Evolutionary conservation across 2,888 invertebrate genomes (phyloP), one percentile per base, ranked within the genome.

Genomic region (Myopa tessellatipennis): DNA sequence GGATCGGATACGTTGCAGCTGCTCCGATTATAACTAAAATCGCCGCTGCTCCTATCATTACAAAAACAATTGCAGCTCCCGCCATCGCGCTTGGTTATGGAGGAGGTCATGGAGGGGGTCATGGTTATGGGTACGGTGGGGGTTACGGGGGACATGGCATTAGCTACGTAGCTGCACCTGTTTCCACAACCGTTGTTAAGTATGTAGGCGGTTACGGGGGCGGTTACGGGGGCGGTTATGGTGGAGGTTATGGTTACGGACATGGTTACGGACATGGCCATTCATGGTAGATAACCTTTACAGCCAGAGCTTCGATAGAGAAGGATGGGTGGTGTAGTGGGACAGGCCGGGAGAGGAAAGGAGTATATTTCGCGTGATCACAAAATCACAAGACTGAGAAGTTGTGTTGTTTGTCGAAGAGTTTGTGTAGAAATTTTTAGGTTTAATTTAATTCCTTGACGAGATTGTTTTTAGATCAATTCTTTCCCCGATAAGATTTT

Each of bases 141-240:
- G 80, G 80, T 7, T 72, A 82, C 93, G 93, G 89, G 93, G 90
- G 63, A 91, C 90, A 85, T 92, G 94, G 85, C 40, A 55, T 55
- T 1, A 16, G 55, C 55, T 65, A 65, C 36, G 26, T 26, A 26
- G 63, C 63, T 3, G 63, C 63, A 5, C 63, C 63, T 34, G 4
- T 60, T 7, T 60, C 63, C 16, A 55, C 55, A 78, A 79, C 67
- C 72, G 79, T 38, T 85, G 87, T 26, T 74, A 82, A 77, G 80
- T 77, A 40, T 72, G 52, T 36, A 18, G 84, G 85, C 72, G 80
- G 81, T 7, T 85, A 86, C 45, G 80, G 86, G 16, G 80, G 82
- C 45, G 85, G 85, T 6, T 61, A 76, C 38, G 85, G 87, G 18
- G 80, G 81, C 75, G 82, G 74, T n/a, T 93, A 82, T 93, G 94